These are phyloP conservation scores for Nowickia ferox DNA, from an alignment of 2,888 invertebrate species.

Conservation along the genomic window DNA sequence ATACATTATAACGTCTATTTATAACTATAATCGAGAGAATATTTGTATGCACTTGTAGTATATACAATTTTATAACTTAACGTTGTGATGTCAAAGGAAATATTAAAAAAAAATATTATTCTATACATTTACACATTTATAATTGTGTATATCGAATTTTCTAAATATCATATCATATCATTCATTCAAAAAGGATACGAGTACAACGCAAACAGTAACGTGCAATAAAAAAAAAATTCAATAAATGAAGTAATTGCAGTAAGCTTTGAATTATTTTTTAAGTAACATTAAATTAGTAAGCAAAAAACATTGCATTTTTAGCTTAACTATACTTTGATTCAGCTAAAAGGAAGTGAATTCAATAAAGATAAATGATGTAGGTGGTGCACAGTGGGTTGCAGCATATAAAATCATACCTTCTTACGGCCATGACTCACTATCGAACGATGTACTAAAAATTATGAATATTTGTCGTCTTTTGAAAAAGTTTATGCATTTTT, in stretches of 20 bases:
- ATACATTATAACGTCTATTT: neutral
- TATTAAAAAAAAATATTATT: slow-evolving; percentile 67
- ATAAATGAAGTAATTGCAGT: too few relatives aligned
- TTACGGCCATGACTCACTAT: too few relatives aligned
- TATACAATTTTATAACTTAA: slow-evolving; percentile 52
- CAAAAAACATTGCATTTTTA: neutral
- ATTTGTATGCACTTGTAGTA: neutral
- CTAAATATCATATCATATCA: slow-evolving; percentile 31
- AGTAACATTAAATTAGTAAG: neutral
- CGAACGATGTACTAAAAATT: too few relatives aligned
- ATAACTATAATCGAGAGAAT: slow-evolving; percentile 1
- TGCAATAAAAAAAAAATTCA: neutral
- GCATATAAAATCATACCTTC: too few relatives aligned
- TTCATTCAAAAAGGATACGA: slow-evolving; percentile 13
- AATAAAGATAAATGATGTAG: too few relatives aligned
- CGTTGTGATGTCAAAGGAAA: slow-evolving; percentile 62
- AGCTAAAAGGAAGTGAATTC: too few relatives aligned
- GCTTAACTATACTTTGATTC: too few relatives aligned
- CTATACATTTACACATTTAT: slow-evolving; percentile 47
- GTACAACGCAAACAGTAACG: neutral
- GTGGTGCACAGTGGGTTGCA: too few relatives aligned
- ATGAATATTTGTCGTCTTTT: too few relatives aligned
- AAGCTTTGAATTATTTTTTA: too few relatives aligned
- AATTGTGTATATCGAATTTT: slow-evolving; percentile 11
- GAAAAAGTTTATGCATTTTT: too few relatives aligned